Evolutionary conservation across 2,888 invertebrate genomes (phyloP), one percentile per base, ranked within the genome.

Genomic region (Tuta absoluta): DNA sequence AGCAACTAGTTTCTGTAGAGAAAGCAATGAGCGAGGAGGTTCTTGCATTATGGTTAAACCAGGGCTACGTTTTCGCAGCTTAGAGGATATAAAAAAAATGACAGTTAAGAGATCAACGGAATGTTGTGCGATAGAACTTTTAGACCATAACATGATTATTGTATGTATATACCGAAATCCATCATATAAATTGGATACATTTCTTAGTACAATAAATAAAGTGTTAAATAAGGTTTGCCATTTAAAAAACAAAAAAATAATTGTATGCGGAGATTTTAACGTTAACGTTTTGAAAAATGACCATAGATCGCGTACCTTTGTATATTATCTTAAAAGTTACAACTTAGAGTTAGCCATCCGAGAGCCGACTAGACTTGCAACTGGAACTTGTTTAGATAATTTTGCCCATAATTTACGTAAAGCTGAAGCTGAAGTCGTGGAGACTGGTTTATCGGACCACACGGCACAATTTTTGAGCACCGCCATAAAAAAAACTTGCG

Each of bases 91-190:
- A 8, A n/a, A 0, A 1, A 51, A 58, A 17, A 12, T 23, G 8
- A 64, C 65, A 0, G 28, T 65, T 3, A 19, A n/a, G n/a, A 56
- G 57, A 38, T 8, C 65, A n/a, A 41, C 66, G 1, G 68, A 68
- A 59, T 66, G 66, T 37, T 63, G 64, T 33, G 68, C 59, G 0
- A 64, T 68, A 19, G 66, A 68, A 45, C 21, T 68, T 24, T 63
- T 33, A 1, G 56, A 66, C 1, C 53, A 63, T 59, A 58, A 65
- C 10, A 37, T 59, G 23, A 53, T 67, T 11, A 45, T 68, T 21
- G 19, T 63, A n/a, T 66, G 66, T 57, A 60, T 68, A n/a, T 68
- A 67, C 62, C 61, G 68, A 56, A 28, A 58, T 11, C 68, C 68
- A 3, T 67, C 28, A 19, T 24, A 59, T 21, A 51, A 24, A 17